phyloP scores from a whole-genome alignment of 1,140 invertebrate species.

The Nylanderia fulva region DNA sequence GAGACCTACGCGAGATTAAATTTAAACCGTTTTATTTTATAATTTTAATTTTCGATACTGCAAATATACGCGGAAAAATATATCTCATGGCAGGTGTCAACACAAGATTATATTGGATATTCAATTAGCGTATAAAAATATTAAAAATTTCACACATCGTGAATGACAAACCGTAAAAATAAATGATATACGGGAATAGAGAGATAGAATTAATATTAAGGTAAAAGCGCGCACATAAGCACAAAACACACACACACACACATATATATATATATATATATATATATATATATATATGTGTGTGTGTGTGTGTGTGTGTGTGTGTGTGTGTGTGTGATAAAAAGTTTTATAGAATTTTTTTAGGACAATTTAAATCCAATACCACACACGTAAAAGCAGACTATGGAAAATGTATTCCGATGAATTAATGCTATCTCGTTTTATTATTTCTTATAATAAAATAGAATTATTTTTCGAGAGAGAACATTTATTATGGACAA shows the following conservation, averaged over 20 bases:
- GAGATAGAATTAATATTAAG: constrained; percentile 17
- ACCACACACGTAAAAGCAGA: neutral
- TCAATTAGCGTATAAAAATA: constrained; percentile 6
- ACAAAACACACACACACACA: too few species aligned
- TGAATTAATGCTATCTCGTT: neutral
- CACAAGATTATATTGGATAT: neutral
- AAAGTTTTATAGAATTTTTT: constrained; percentile 30
- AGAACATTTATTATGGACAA: neutral
- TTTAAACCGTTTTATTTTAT: neutral
- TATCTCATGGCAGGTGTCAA: neutral
- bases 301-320: too few species aligned
- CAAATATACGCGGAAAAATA: neutral
- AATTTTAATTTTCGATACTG: constrained; percentile 5
- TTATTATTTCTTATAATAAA: constrained; percentile 1
- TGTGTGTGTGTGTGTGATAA: neutral
- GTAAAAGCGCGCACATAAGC: neutral
- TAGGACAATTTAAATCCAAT: neutral
- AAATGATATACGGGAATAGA: neutral
- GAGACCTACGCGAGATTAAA: neutral
- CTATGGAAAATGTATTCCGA: neutral
- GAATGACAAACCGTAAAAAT: neutral
- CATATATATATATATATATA: too few species aligned
- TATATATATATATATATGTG: too few species aligned
- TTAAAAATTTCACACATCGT: neutral
- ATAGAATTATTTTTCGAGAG: neutral